Conservation (phyloP, 1,140 invertebrate species). For the Drepana arcuata region DNA sequence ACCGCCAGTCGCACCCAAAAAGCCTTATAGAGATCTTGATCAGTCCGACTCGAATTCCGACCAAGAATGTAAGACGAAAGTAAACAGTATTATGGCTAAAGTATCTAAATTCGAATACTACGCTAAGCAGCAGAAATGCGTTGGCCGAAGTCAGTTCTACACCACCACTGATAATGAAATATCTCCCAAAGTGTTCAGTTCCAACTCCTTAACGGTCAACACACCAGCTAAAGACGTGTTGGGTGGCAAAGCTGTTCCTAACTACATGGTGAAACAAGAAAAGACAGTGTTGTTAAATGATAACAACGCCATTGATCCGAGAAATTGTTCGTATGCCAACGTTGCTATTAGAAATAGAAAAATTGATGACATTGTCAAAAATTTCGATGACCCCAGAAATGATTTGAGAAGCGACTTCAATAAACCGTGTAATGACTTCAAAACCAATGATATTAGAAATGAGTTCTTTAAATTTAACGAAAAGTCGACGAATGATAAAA, state of each 20-base stretch:
- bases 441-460: too few relatives aligned
- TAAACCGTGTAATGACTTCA: too few relatives aligned
- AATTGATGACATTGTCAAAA: conserved; percentile 61
- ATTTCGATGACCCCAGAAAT: conserved; percentile 53
- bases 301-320: conserved; percentile 50
- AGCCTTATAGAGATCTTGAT: conserved; percentile 54
- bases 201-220: conserved; percentile 83
- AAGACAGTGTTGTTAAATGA: conserved; percentile 44
- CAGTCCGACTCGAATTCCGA: conserved; percentile 50
- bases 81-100: conserved; percentile 73
- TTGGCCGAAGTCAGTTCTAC: conserved; percentile 48
- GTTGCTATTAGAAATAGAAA: conserved; percentile 54
- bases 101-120: conserved; percentile 76
- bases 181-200: conserved; percentile 84
- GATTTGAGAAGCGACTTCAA: too few relatives aligned
- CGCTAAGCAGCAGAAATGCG: conserved; percentile 67
- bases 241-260: conserved; percentile 73
- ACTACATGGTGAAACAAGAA: conserved; percentile 64
- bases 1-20: conserved; percentile 58
- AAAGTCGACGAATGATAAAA: too few relatives aligned
- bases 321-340: conserved; percentile 58
- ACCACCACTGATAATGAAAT: conserved; percentile 55
- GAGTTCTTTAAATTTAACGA: too few relatives aligned
- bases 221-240: conserved; percentile 85
- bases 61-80: conserved; percentile 48